These are phyloP conservation scores for Trypoxylus dichotomus DNA, from an alignment of 1,140 invertebrate genomes.

Conservation along the genomic window DNA sequence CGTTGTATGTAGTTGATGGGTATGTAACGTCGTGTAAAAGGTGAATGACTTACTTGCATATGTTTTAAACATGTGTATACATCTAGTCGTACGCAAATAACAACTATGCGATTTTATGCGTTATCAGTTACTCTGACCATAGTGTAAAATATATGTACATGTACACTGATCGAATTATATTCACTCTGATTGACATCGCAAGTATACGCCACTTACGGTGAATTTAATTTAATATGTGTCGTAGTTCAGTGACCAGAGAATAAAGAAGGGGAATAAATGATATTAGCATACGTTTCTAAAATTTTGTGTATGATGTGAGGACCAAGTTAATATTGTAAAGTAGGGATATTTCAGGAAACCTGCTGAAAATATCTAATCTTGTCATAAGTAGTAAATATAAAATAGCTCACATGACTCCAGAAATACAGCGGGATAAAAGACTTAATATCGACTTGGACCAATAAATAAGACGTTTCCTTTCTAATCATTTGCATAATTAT, in stretches of 20 bases:
- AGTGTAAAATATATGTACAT: background rate
- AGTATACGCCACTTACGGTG: background rate
- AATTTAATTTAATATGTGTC: too few relatives aligned
- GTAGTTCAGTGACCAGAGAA: too few relatives aligned
- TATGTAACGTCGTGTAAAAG: background rate
- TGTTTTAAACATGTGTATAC: background rate
- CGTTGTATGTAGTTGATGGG: background rate
- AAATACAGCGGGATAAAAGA: background rate
- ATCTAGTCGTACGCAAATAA: background rate
- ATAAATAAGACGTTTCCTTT: background rate
- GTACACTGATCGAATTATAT: background rate
- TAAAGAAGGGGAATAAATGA: too few relatives aligned
- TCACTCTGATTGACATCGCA: background rate
- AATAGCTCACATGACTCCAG: background rate
- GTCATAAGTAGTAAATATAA: background rate
- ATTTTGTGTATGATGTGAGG: too few relatives aligned
- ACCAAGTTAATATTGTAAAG: too few relatives aligned
- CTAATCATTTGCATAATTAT: conserved; percentile 13
- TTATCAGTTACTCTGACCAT: background rate
- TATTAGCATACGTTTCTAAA: too few relatives aligned
- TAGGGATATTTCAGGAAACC: too few relatives aligned
- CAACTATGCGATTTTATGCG: background rate
- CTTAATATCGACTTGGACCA: background rate
- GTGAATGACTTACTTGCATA: background rate
- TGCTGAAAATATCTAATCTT: too few relatives aligned